Base-by-base conservation (phyloP, 2,797 vertebrate species). In the Sardinella longiceps region DNA sequence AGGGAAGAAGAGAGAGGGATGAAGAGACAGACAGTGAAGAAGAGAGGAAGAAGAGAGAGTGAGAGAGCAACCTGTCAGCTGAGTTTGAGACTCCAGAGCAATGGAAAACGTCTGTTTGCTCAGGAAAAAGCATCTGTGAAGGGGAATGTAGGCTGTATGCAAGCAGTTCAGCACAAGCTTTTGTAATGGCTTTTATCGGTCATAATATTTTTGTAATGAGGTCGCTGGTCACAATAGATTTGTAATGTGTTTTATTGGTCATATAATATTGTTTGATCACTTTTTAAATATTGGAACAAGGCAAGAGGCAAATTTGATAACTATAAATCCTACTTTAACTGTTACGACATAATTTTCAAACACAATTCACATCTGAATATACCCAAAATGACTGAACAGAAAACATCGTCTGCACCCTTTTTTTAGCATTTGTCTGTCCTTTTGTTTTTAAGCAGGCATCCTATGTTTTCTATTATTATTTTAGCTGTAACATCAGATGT, bases 91-190 rank as follows among this genome's bases (percentile, higher is more conserved):
- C 70, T 88, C 85, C 91, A 84, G 87, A 90, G 92, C 91, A 94
- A 95, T 93, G 92, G 93, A 94, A 95, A 94, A 91, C 91, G 90
- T 90, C 89, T 91, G 94, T 94, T 94, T 25, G 56, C 56, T 60
- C 56, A 60, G 56, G 56, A 60, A n/a, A 60, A 53, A n/a, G 23
- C 56, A 60, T 60, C 23, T 60, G 56, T 7, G 23, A 60, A 60
- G 56, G 56, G 56, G 56, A 60, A 60, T 60, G 56, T 10, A 60
- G 23, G n/a, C 56, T 25, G 56, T 60, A 25, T 7, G 6, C 56
- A 60, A 60, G 56, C 23, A 60, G n/a, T n/a, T 60, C 6, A 56
- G 53, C 53, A 60, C 56, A 60, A 60, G 56, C n/a, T 60, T 60
- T 60, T 60, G 23, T 25, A n/a, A 60, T 60, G 56, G n/a, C 23